Evolutionary conservation across 1,140 invertebrate genomes (phyloP).

Genomic region (Dendroctonus ponderosae): DNA sequence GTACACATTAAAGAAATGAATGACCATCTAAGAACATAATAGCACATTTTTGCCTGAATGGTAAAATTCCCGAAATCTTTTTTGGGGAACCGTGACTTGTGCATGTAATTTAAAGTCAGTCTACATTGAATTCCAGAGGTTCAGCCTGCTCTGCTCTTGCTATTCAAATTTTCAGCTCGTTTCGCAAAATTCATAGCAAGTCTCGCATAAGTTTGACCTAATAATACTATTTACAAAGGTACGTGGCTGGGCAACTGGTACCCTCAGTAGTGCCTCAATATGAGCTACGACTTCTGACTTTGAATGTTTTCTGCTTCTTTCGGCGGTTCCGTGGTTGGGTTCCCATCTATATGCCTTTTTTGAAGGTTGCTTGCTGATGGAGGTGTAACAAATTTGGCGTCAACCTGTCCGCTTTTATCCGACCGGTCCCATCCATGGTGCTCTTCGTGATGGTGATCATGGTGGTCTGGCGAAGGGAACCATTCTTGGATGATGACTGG

Average conservation of each 20-base stretch:
- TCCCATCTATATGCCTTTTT: conserved; percentile 11
- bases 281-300: too few species aligned
- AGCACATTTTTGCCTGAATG: too few species aligned
- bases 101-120: too few species aligned
- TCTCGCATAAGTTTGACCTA: not conserved
- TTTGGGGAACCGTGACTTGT: too few species aligned
- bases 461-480: conserved; percentile 55
- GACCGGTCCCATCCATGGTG: conserved; percentile 58
- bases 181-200: too few species aligned
- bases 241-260: too few species aligned
- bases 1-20: not conserved
- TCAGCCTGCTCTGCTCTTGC: too few species aligned
- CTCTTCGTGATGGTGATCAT: conserved; percentile 51
- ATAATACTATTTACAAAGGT: conserved; percentile 11
- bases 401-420: not conserved
- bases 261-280: too few species aligned
- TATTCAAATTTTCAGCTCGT: too few species aligned
- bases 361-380: conserved; percentile 1
- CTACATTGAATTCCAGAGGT: not conserved
- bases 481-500: conserved; percentile 75
- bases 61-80: too few species aligned
- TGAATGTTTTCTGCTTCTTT: not conserved
- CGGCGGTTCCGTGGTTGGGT: not conserved
- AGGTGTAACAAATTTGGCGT: conserved; percentile 14
- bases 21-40: not conserved